phyloP scores from a whole-genome alignment of 2,888 invertebrate genomes.

The Anorthoa munda region DNA sequence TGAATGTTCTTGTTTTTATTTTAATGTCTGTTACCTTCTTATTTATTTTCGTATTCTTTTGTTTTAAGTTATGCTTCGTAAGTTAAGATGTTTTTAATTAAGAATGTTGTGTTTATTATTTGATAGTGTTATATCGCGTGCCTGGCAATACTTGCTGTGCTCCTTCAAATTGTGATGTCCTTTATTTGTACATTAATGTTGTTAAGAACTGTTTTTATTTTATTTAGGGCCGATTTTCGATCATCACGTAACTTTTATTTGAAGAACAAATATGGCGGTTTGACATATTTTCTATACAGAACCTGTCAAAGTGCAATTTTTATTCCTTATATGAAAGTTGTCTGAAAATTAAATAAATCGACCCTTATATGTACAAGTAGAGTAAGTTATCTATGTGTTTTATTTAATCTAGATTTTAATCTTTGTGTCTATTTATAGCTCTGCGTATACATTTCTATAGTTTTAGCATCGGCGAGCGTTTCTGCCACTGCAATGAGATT shows the following conservation, averaged over 20 bases:
- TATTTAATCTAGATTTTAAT: not conserved
- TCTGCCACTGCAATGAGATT: not conserved
- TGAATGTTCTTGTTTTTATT: slow-evolving; percentile 10
- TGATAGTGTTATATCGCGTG: not conserved
- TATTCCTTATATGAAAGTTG: not conserved
- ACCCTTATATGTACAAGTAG: not conserved
- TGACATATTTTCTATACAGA: not conserved
- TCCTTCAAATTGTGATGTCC: slow-evolving; percentile 6
- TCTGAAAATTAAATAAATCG: not conserved
- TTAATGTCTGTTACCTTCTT: not conserved
- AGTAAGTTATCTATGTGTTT: not conserved
- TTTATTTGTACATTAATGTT: not conserved
- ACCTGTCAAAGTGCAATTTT: not conserved
- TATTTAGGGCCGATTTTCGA: not conserved
- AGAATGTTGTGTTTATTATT: slow-evolving; percentile 1
- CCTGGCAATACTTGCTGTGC: slow-evolving; percentile 5
- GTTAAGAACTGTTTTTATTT: not conserved
- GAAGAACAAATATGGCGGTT: not conserved
- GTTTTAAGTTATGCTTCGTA: not conserved
- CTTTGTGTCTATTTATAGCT: not conserved
- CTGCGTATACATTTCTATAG: not conserved
- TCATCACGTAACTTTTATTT: not conserved
- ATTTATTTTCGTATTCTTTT: not conserved
- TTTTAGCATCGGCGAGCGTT: slow-evolving; percentile 11
- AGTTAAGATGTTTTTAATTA: not conserved